Percentiles rank a stretch among this genome's conserved stretches.
Conservation (phyloP, 2,797 vertebrate species). For the Sebastolobus alascanus region DNA sequence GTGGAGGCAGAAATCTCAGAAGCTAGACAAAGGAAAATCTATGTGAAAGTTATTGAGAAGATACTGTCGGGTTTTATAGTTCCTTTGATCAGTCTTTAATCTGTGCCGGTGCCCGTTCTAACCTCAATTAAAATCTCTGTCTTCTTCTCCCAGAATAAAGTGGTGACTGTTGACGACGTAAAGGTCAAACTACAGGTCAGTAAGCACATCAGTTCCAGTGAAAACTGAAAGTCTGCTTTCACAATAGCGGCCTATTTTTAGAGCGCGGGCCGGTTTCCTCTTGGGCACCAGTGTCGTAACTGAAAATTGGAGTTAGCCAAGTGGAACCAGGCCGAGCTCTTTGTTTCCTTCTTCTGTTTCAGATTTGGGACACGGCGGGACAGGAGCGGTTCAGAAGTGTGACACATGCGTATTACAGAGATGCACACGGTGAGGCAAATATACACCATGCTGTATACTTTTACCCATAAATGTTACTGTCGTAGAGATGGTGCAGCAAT, state of each 20-base stretch:
- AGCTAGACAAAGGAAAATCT: background rate
- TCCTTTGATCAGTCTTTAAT: background rate
- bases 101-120: background rate
- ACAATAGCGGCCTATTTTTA: slow-evolving; percentile 33
- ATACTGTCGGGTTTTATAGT: background rate
- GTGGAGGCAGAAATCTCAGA: background rate
- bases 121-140: slow-evolving; percentile 1
- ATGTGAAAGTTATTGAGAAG: background rate
- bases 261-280: slow-evolving; percentile 19
- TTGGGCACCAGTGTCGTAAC: slow-evolving; percentile 8
- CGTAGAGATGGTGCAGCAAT: background rate
- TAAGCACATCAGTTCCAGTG: slow-evolving; percentile 9
- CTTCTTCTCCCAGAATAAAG: slow-evolving; percentile 75
- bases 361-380: slow-evolving; percentile 94
- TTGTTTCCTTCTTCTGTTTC: slow-evolving; percentile 40
- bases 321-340: slow-evolving; percentile 23
- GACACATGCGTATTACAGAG: slow-evolving; percentile 92
- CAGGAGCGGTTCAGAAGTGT: slow-evolving; percentile 92
- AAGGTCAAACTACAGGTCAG: slow-evolving; percentile 81
- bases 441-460: background rate
- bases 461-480: background rate
- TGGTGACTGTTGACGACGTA: slow-evolving; percentile 70
- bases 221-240: slow-evolving; percentile 17
- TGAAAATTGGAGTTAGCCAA: slow-evolving; percentile 19
- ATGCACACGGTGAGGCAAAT: slow-evolving; percentile 88